A percentile compares a stretch with the other conserved stretches of the same genome.
These are phyloP conservation scores for Chironomus riparius DNA, from an alignment of 2,888 invertebrate species.

Conservation along the genomic window DNA sequence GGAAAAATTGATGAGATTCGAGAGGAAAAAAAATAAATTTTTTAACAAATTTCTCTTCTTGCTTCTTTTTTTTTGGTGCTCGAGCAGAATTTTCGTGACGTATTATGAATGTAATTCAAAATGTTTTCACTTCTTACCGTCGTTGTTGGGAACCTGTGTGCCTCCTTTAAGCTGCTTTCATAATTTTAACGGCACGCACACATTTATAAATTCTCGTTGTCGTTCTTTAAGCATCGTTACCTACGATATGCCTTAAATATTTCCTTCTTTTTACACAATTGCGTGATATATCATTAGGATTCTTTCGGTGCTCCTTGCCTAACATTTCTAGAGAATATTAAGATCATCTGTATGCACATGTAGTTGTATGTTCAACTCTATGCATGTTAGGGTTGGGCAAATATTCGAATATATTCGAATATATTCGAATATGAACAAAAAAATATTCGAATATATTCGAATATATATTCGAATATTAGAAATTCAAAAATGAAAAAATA, in stretches of 20 bases:
- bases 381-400: no score
- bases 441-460: no score
- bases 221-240: background rate
- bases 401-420: no score
- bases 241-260: background rate
- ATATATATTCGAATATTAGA: no score
- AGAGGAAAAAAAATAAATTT: background rate
- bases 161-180: background rate
- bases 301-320: background rate
- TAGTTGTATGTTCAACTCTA: background rate
- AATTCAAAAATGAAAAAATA: no score
- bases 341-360: background rate
- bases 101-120: background rate
- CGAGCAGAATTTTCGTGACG: background rate
- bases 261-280: background rate
- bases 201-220: background rate
- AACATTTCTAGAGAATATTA: background rate
- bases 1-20: background rate
- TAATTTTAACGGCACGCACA: background rate
- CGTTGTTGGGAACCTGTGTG: background rate
- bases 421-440: no score
- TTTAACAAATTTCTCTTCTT: background rate
- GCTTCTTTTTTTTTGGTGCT: background rate
- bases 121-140: background rate
- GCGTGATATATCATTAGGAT: background rate